phyloP scores from a whole-genome alignment of 2,797 vertebrate species.

The Coluber constrictor region DNA sequence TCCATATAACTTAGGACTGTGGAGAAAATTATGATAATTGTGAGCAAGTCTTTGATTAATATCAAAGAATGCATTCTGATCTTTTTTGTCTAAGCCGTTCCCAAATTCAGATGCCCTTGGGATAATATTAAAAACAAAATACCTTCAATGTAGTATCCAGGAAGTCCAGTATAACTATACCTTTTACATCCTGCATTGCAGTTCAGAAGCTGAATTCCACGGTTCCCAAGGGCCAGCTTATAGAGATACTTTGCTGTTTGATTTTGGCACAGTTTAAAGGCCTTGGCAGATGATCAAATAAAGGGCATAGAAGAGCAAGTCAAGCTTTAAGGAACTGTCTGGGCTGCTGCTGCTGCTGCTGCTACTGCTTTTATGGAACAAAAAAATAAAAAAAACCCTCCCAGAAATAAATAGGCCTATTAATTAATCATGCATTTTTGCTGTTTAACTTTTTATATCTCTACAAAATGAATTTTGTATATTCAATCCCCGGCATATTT shows the following conservation, averaged over 20 bases:
- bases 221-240: conserved; percentile 60
- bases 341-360: conserved; percentile 48
- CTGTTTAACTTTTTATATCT: conserved; percentile 29
- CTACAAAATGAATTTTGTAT: conserved; percentile 37
- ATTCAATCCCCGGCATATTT: not conserved
- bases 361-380: conserved; percentile 39
- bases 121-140: conserved; percentile 47
- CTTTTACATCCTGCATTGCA: conserved; percentile 54
- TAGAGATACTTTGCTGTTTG: conserved; percentile 69
- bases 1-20: not conserved
- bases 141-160: conserved; percentile 49
- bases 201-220: conserved; percentile 65
- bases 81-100: conserved; percentile 24
- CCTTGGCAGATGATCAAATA: conserved; percentile 71
- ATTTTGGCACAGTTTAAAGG: conserved; percentile 67
- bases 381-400: conserved; percentile 42
- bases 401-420: conserved; percentile 38
- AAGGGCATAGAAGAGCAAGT: conserved; percentile 69
- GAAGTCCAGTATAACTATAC: conserved; percentile 52
- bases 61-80: not conserved
- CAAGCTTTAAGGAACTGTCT: conserved; percentile 70
- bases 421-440: conserved; percentile 10
- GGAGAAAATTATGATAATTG: not conserved
- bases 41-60: conserved; percentile 8
- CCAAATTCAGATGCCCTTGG: conserved; percentile 39